Evolutionary conservation across 2,888 invertebrate species (phyloP), one percentile per base, ranked within the genome.

Genomic region (Polymixis lichenea): DNA sequence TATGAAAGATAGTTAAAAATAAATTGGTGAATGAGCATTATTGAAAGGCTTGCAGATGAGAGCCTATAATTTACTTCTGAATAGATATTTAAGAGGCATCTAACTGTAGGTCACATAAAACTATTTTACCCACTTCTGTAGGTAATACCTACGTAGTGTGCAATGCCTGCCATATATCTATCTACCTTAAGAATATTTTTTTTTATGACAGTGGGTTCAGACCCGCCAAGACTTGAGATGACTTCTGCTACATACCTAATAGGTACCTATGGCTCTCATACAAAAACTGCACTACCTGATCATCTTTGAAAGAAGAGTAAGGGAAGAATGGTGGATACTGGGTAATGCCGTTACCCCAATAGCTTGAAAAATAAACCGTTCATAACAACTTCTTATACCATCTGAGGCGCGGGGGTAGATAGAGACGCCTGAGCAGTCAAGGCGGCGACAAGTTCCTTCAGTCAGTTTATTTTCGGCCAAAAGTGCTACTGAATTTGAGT

Each of bases 1-100:
- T 72, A 28, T n/a, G 72, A 78, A 78, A 68, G 9, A 25, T 49
- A n/a, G 38, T 38, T 49, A 32, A 72, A 66, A 62, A 66, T 51
- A 22, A 25, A 51, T 17, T 22, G 51, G 32, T 70, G 17, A 2
- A 17, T 25, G 28, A 32, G 53, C 17, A 15, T 17, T 46, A n/a
- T 51, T n/a, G 15, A 66, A 51, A 51, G 28, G 17, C 17, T 43
- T 56, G 56, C 43, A 51, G 19, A 15, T n/a, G 3, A 61, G 49
- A 72, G 9, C 38, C 2, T 51, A 51, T 22, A 22, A 5, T 58
- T 28, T 49, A 49, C 4, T 28, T 65, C 13, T 49, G 65, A 22
- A 49, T 49, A 49, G 8, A 65, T 28, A 66, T 15, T 49, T 49
- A 65, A 8, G 15, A 66, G 28, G 15, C 22, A 66, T 28, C 28